Base-by-base conservation (phyloP, 2,113 vertebrate genomes). In the Uria aalge region DNA sequence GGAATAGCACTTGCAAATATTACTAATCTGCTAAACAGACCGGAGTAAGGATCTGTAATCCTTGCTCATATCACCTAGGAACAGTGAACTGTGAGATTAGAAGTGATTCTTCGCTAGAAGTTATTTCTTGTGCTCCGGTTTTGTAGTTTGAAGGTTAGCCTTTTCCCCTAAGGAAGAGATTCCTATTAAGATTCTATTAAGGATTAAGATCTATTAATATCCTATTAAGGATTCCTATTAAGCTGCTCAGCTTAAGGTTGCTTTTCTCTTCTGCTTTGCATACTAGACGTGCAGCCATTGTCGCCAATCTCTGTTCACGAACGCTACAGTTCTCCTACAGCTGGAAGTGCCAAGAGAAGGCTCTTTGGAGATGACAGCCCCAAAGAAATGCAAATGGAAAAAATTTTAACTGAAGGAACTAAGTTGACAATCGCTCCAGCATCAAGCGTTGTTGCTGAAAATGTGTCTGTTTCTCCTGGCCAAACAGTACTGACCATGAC, bases 341-440 rank as follows among this genome's bases (percentile, higher is more conserved):
- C 99, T 8, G 99, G 99, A 69, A 99, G 99, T 71, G 99, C 99
- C 8, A 99, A 99, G 80, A 98, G 99, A 9, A 99, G 99, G 62
- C 99, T 99, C 34, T 99, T 99, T 66, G 99, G 99, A 20, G 99
- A 99, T n/a, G 99, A 99, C 72, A 95, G 89, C 87, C 93, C 98
- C 92, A 86, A 96, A 69, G 98, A 98, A 75, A 94, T 96, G n/a
- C 96, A 96, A 52, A 40, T 94, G 36, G 98, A 98, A 47, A 98
- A 97, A 91, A 69, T 96, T 30, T 53, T 98, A 41, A 95, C 93
- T 0, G 98, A 99, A 77, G 96, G 97, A 78, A 98, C 97, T 15
- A 98, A 97, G 52, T 21, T 99, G 69, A 98, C 97, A 85, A 96
- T 98, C n/a, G 97, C 98, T 77, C 96, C 97, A 74, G 93, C 72